Percentiles rank a stretch among this genome's conserved stretches.
phyloP scores from a whole-genome alignment of 2,888 invertebrate genomes.

The Lithophane leautieri region DNA sequence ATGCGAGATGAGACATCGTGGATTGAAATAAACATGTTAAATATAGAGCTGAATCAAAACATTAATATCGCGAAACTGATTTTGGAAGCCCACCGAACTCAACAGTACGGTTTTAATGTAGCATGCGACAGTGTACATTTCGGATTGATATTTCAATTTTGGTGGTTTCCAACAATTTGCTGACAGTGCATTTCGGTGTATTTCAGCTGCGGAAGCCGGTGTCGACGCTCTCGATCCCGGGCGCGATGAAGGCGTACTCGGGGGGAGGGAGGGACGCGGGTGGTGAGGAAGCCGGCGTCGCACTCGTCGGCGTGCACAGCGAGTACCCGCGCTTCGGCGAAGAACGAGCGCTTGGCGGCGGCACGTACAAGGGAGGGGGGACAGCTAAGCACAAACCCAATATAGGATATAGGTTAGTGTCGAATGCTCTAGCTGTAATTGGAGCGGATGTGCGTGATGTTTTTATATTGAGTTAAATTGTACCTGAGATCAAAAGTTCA shows the following conservation, averaged over 20 bases:
- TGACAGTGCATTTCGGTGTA: constrained; percentile 63
- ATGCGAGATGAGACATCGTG: constrained; percentile 52
- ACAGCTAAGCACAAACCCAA: constrained; percentile 97
- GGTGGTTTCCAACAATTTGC: constrained; percentile 40
- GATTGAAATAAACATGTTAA: constrained; percentile 54
- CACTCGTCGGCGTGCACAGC: constrained; percentile 96
- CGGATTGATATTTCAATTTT: constrained; percentile 55
- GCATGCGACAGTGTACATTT: constrained; percentile 49
- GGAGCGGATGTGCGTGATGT: constrained; percentile 64
- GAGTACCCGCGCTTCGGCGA: constrained; percentile 98
- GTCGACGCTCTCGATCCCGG: constrained; percentile 98
- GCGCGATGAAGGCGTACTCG: constrained; percentile 95
- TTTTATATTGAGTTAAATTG: constrained; percentile 56
- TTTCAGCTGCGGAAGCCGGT: constrained; percentile 99
- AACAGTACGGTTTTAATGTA: constrained; percentile 40
- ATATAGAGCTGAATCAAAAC: constrained; percentile 60
- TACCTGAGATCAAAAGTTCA: constrained; percentile 44
- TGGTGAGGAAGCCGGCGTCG: constrained; percentile 96
- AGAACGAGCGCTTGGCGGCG: constrained; percentile 94
- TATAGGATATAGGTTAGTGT: constrained; percentile 94
- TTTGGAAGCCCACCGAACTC: constrained; percentile 31
- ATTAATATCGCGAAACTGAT: constrained; percentile 53
- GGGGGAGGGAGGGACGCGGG: constrained; percentile 91
- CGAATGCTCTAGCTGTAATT: constrained; percentile 69
- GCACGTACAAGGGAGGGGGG: constrained; percentile 94